Conservation (phyloP, 2,888 invertebrate genomes). For the Tiphia femorata region DNA sequence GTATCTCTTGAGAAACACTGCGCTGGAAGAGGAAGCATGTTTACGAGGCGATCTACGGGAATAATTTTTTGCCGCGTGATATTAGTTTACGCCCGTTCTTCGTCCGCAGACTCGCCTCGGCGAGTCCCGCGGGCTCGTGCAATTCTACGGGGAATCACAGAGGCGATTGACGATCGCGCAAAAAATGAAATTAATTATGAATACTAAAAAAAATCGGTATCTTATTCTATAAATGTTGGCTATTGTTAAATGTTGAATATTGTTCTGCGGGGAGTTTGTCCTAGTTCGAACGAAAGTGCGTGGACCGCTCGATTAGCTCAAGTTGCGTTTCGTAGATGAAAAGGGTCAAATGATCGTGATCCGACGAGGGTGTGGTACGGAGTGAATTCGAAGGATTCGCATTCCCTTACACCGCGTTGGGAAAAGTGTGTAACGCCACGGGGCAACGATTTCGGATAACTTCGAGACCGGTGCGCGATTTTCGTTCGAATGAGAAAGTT, state of each 20-base stretch:
- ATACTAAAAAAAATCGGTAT: constrained; percentile 61
- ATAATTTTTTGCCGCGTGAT: constrained; percentile 30
- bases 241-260: constrained; percentile 69
- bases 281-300: constrained; percentile 29
- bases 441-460: too few relatives aligned
- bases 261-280: constrained; percentile 55
- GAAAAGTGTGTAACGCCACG: too few relatives aligned
- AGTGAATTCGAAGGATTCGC: too few relatives aligned
- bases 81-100: constrained; percentile 31
- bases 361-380: too few relatives aligned
- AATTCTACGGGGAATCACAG: constrained; percentile 9
- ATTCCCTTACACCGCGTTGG: too few relatives aligned
- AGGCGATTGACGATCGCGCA: constrained; percentile 27
- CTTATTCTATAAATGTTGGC: constrained; percentile 69
- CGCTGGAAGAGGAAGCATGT: constrained; percentile 20
- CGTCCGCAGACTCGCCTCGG: constrained; percentile 26
- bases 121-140: constrained; percentile 28
- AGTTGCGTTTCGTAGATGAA: not conserved
- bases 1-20: constrained; percentile 57
- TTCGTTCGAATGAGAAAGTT: constrained; percentile 43
- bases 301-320: constrained; percentile 12
- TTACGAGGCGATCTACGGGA: constrained; percentile 8
- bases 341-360: too few relatives aligned
- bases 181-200: constrained; percentile 53
- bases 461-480: not conserved